Base-by-base conservation (phyloP, 2,113 vertebrate genomes). In the Scolopax mira region DNA sequence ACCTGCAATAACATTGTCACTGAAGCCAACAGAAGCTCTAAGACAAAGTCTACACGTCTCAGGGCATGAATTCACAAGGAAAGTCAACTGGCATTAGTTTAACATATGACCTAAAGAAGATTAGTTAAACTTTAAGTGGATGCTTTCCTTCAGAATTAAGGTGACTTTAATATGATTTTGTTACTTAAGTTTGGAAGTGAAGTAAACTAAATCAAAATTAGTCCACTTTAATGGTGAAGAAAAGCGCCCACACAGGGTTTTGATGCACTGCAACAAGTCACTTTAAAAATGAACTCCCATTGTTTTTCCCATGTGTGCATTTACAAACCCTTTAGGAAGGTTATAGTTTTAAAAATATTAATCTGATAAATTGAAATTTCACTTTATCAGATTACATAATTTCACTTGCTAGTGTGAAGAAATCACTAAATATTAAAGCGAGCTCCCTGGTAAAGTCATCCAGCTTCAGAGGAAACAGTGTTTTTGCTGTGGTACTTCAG, bases 101-200 rank as follows among this genome's bases (percentile, higher is more conserved):
- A 85, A 85, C 24, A 13, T 0, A 48, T 6, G 18, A 83, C 25
- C 52, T 83, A 46, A 79, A 79, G 57, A 89, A 39, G 24, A 85
- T 79, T 2, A 78, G 37, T 73, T 87, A 31, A 89, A 64, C n/a
- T 71, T 39, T 60, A 21, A 21, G 33, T 70, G 55, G 51, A 93
- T 77, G 69, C 60, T 87, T 78, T 86, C 67, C 71, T 83, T 90
- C 79, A 84, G 60, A 85, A 86, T 44, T 72, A 78, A 82, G 87
- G 67, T 57, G 52, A 87, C 91, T 94, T 85, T 75, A 95, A 93
- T 82, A 49, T 18, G n/a, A 92, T 95, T 95, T 89, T 6, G 2
- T 79, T 85, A 82, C 57, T 92, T 69, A 69, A 75, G 52, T 91
- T 94, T 87, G 61, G 57, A 94, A 88, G 42, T 7, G 23, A 93